Percentiles rank a stretch among this genome's conserved stretches.
Evolutionary conservation across 2,113 vertebrate species (phyloP).

Genomic region (Antechinus stuartii): DNA sequence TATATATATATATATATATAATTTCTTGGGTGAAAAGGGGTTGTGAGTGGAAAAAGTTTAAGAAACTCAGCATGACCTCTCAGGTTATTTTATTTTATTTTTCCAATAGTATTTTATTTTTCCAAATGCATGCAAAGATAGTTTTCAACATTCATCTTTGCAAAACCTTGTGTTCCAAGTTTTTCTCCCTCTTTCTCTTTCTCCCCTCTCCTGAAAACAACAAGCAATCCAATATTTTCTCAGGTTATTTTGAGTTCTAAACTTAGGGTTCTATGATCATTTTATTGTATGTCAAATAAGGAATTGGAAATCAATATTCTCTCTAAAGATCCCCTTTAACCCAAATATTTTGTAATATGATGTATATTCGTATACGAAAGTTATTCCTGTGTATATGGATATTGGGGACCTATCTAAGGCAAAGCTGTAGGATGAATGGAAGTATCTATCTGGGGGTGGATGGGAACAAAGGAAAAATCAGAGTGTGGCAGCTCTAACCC

Average conservation of each 20-base stretch:
- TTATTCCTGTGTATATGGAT: neutral
- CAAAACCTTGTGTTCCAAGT: too few species aligned
- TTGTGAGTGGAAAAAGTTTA: too few species aligned
- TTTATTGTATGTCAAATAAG: neutral
- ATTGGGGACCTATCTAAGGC: neutral
- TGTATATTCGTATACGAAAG: neutral
- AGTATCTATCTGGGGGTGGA: neutral
- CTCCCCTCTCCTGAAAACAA: too few species aligned
- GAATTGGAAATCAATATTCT: neutral
- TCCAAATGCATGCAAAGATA: too few species aligned
- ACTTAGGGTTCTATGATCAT: neutral
- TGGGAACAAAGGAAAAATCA: neutral
- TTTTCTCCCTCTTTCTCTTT: too few species aligned
- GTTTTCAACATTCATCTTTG: too few species aligned
- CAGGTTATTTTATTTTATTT: too few species aligned
- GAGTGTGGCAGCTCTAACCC: neutral
- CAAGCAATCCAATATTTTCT: neutral
- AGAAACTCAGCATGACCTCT: too few species aligned
- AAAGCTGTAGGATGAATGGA: neutral
- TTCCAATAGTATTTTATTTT: too few species aligned
- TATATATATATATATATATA: too few species aligned
- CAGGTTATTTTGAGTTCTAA: neutral
- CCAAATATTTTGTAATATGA: neutral
- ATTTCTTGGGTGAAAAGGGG: too few species aligned
- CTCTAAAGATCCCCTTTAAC: neutral